Percentiles rank a stretch among this genome's conserved stretches.
These are phyloP conservation scores for Malurus alboscapulatus DNA, from an alignment of 2,113 vertebrate genomes.

Conservation along the genomic window DNA sequence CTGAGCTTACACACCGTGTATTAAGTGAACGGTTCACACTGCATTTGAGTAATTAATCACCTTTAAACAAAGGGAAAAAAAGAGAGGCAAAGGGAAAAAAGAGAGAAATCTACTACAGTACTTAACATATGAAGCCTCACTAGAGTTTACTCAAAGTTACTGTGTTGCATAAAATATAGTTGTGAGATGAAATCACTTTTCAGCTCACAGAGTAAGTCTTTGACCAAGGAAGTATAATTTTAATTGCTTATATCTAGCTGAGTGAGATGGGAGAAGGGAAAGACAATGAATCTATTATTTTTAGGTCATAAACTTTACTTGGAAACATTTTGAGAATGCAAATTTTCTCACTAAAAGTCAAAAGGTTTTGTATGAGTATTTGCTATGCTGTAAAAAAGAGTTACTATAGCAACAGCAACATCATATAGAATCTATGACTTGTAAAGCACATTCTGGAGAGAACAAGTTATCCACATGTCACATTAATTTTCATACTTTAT, in stretches of 20 bases:
- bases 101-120: background rate
- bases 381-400: conserved; percentile 45
- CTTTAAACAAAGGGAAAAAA: conserved; percentile 27
- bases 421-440: conserved; percentile 55
- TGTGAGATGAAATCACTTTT: background rate
- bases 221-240: conserved; percentile 14
- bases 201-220: conserved; percentile 10
- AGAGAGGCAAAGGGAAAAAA: background rate
- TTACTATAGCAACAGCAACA: conserved; percentile 69
- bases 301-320: conserved; percentile 46
- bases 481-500: conserved; percentile 61
- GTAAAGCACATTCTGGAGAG: conserved; percentile 43
- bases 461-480: conserved; percentile 34
- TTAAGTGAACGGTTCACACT: conserved; percentile 60
- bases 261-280: background rate
- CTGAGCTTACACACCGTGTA: conserved; percentile 49
- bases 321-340: conserved; percentile 31
- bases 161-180: conserved; percentile 8
- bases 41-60: conserved; percentile 66
- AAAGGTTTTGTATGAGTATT: conserved; percentile 40
- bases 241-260: conserved; percentile 5
- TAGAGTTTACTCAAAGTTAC: conserved; percentile 13
- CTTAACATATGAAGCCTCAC: conserved; percentile 31
- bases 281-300: conserved; percentile 42
- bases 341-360: conserved; percentile 45